Evolutionary conservation across 1,140 invertebrate genomes (phyloP).

Genomic region (Drosophila serrata): DNA sequence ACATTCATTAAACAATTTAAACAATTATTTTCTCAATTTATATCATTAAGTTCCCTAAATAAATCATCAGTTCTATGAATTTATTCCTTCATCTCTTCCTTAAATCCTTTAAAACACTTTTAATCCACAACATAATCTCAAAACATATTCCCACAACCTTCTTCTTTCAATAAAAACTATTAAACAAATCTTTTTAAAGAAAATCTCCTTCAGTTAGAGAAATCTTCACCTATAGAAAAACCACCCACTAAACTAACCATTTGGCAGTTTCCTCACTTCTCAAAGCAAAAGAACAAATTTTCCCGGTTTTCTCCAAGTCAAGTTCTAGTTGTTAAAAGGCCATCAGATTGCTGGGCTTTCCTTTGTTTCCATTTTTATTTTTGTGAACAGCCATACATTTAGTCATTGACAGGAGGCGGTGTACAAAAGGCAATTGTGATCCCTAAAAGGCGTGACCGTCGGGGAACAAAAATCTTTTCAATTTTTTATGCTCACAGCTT

Average conservation of each 20-base stretch:
- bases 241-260: slow-evolving; percentile 28
- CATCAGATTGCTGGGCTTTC: slow-evolving; percentile 35
- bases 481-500: slow-evolving; percentile 44
- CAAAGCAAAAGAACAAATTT: background rate
- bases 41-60: background rate
- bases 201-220: background rate
- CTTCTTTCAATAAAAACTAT: background rate
- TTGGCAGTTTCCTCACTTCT: slow-evolving; percentile 7
- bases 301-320: slow-evolving; percentile 19
- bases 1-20: background rate
- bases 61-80: background rate
- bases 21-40: background rate
- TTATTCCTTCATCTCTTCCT: background rate
- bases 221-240: background rate
- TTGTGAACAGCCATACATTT: slow-evolving; percentile 54
- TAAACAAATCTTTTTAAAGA: slow-evolving; percentile 11
- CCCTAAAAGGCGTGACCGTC: slow-evolving; percentile 50
- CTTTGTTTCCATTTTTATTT: slow-evolving; percentile 22
- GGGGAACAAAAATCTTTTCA: slow-evolving; percentile 34
- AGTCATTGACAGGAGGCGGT: slow-evolving; percentile 50
- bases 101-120: background rate
- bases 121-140: background rate
- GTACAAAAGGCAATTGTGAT: slow-evolving; percentile 57
- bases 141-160: background rate
- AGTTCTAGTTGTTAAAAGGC: slow-evolving; percentile 51